Evolutionary conservation across 2,888 invertebrate species (phyloP).

Genomic region (Biston stratarius): DNA sequence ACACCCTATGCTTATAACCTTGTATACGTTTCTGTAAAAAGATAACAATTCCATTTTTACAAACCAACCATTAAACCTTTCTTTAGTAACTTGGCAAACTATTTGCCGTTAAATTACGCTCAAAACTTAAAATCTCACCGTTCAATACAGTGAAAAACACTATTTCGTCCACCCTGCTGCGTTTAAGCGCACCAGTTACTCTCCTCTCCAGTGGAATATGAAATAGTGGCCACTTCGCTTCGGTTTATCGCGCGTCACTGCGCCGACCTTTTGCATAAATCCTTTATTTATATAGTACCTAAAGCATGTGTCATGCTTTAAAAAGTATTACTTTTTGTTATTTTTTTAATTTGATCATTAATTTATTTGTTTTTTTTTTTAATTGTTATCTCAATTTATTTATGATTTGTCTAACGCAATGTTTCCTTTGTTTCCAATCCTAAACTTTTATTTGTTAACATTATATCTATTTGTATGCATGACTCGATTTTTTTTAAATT

Average conservation of each 20-base stretch:
- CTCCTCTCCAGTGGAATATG: slow-evolving; percentile 26
- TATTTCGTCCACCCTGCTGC: slow-evolving; percentile 31
- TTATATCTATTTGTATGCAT: no score
- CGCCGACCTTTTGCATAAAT: slow-evolving; percentile 27
- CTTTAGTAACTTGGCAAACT: slow-evolving; percentile 11
- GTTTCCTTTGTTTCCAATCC: no score
- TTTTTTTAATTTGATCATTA: no score
- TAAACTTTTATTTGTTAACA: no score
- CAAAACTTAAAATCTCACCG: background rate
- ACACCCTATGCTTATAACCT: background rate
- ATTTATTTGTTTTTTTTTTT: no score
- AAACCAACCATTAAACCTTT: background rate
- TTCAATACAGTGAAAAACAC: slow-evolving; percentile 17
- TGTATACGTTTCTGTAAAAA: background rate
- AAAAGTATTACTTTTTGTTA: background rate
- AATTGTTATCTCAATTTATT: no score
- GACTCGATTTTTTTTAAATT: no score
- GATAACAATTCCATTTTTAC: background rate
- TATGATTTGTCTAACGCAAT: no score
- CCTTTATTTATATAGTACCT: slow-evolving; percentile 11
- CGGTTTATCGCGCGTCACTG: slow-evolving; percentile 25
- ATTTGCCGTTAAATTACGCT: background rate
- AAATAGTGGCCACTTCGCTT: slow-evolving; percentile 31
- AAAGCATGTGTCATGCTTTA: slow-evolving; percentile 12
- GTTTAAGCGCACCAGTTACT: slow-evolving; percentile 24